Conservation (phyloP, 2,113 vertebrate species). For the Grammatotria lemairii region DNA sequence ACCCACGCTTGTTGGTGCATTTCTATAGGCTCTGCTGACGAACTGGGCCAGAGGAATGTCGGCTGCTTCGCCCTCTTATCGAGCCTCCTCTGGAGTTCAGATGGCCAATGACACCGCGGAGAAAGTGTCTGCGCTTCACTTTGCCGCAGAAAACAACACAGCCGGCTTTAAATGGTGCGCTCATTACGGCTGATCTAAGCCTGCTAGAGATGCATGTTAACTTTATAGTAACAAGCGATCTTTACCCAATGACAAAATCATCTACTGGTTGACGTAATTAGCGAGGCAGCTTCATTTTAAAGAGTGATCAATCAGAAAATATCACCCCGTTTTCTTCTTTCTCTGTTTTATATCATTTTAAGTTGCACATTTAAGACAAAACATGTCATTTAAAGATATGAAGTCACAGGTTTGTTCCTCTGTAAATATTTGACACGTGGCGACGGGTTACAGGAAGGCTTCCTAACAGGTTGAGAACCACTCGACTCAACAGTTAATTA, state of each 20-base stretch:
- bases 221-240: neutral
- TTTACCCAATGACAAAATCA: neutral
- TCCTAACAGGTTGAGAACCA: neutral
- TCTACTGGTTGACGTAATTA: neutral
- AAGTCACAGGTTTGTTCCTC: neutral
- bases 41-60: conserved; percentile 49
- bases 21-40: conserved; percentile 63
- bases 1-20: conserved; percentile 55
- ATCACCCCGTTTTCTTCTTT: neutral
- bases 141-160: neutral
- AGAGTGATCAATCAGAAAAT: neutral
- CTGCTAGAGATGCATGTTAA: neutral
- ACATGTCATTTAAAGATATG: neutral
- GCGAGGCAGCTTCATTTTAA: neutral
- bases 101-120: conserved; percentile 54
- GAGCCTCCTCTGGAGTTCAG: conserved; percentile 51
- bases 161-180: neutral
- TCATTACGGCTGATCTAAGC: neutral
- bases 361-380: neutral
- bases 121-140: conserved; percentile 8
- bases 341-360: neutral
- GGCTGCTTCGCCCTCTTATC: conserved; percentile 49
- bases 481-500: neutral
- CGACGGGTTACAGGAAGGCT: neutral
- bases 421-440: neutral